These are phyloP conservation scores for Aplysina aerophoba DNA, from an alignment of 37 sponge, comb jelly and placozoan species.

Conservation along the genomic window DNA sequence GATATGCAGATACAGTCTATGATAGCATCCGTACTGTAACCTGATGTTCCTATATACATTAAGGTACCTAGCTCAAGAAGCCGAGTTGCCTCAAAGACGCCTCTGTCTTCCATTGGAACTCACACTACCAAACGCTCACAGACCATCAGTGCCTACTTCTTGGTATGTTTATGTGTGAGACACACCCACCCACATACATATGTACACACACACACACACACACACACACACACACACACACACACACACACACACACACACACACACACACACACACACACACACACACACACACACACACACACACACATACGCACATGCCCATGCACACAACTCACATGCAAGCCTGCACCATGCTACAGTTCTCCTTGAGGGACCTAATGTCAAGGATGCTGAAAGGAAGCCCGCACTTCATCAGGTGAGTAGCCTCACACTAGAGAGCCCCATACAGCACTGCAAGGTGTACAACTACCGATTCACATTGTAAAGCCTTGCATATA, in stretches of 20 bases:
- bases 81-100: slow-evolving; percentile 17
- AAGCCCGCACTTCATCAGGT: slow-evolving; percentile 88
- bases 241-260: too few species aligned
- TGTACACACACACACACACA: too few species aligned
- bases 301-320: too few species aligned
- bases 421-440: not conserved
- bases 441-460: too few species aligned
- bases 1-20: too few species aligned
- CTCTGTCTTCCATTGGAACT: slow-evolving; percentile 57
- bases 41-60: not conserved
- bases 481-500: too few species aligned
- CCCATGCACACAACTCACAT: not conserved
- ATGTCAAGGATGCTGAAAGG: slow-evolving; percentile 80
- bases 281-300: too few species aligned
- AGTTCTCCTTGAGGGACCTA: slow-evolving; percentile 81
- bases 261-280: too few species aligned
- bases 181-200: too few species aligned
- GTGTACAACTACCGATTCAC: too few species aligned
- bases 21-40: not conserved
- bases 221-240: too few species aligned
- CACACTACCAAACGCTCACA: slow-evolving; percentile 47
- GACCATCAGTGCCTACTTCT: slow-evolving; percentile 71
- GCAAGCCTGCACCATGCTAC: slow-evolving; percentile 11
- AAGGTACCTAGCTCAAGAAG: not conserved
- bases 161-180: slow-evolving; percentile 41